Conservation (phyloP, 2,888 invertebrate genomes). For the Eupithecia pulchellata region DNA sequence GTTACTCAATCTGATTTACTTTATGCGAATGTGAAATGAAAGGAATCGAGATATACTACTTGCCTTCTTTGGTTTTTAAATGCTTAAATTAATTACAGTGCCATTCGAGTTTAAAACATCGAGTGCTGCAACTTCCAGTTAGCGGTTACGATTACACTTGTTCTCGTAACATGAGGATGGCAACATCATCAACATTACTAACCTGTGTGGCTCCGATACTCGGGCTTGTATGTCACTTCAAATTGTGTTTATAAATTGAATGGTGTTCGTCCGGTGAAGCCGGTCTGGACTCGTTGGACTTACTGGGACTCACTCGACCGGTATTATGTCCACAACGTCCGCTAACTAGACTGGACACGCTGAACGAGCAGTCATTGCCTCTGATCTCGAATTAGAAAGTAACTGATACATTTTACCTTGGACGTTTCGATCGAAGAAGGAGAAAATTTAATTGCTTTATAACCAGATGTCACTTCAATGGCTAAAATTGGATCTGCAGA, state of each 20-base stretch:
- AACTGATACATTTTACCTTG: constrained; percentile 59
- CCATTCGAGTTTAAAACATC: constrained; percentile 45
- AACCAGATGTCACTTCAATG: constrained; percentile 39
- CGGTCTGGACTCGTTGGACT: constrained; percentile 37
- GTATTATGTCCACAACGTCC: constrained; percentile 51
- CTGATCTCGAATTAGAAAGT: constrained; percentile 71
- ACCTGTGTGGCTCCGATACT: constrained; percentile 38
- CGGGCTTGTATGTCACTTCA: constrained; percentile 51
- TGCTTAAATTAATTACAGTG: constrained; percentile 52
- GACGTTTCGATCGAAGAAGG: constrained; percentile 62
- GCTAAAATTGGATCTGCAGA: constrained; percentile 3
- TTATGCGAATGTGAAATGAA: constrained; percentile 58
- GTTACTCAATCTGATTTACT: constrained; percentile 63
- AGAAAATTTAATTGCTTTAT: constrained; percentile 51
- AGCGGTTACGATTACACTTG: constrained; percentile 51
- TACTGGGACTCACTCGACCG: constrained; percentile 49
- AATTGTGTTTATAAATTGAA: constrained; percentile 58
- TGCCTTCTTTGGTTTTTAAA: constrained; percentile 40
- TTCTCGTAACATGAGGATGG: constrained; percentile 52
- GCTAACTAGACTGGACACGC: constrained; percentile 50
- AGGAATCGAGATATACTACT: constrained; percentile 53
- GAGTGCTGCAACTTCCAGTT: constrained; percentile 47
- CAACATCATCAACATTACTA: constrained; percentile 30
- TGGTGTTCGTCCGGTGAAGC: constrained; percentile 51
- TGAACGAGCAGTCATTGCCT: constrained; percentile 57